Conservation (phyloP, 2,888 invertebrate species). For the Ennomos fuscantarius region DNA sequence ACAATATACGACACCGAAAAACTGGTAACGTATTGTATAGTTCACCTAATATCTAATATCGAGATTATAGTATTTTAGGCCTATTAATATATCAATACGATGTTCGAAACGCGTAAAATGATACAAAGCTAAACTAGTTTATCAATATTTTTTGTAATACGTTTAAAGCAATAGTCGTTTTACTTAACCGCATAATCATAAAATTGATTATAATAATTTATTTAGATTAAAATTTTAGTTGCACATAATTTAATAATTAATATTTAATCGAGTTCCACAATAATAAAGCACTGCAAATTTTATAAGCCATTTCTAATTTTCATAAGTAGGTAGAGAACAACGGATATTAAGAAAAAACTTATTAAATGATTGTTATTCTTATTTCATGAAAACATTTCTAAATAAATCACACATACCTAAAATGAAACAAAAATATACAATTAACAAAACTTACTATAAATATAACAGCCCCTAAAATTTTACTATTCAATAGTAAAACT, state of each 20-base stretch:
- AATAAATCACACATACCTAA: conserved; percentile 52
- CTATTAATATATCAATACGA: conserved; percentile 57
- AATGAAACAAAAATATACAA: conserved; percentile 79
- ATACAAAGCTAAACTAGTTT: conserved; percentile 44
- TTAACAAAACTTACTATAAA: conserved; percentile 71
- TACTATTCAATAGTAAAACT: conserved; percentile 82
- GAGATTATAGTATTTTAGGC: conserved; percentile 74
- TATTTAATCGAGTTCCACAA: conserved; percentile 1
- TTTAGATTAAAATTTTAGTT: conserved; percentile 37
- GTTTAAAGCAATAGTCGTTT: conserved; percentile 26
- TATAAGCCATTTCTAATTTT: too few species aligned
- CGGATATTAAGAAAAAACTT: too few species aligned
- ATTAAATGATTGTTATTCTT: too few species aligned
- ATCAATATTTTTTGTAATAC: conserved; percentile 36
- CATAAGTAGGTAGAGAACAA: too few species aligned
- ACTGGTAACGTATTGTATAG: conserved; percentile 66
- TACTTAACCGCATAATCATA: conserved; percentile 12
- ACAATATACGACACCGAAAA: conserved; percentile 72
- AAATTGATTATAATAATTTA: conserved; percentile 35
- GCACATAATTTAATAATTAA: conserved; percentile 11
- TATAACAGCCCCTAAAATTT: conserved; percentile 81
- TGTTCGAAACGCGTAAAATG: conserved; percentile 55
- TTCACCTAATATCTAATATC: conserved; percentile 45
- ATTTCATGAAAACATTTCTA: conserved; percentile 12
- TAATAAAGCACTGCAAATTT: background rate